Base-by-base conservation (phyloP, 2,113 vertebrate genomes). In the Tyto alba region DNA sequence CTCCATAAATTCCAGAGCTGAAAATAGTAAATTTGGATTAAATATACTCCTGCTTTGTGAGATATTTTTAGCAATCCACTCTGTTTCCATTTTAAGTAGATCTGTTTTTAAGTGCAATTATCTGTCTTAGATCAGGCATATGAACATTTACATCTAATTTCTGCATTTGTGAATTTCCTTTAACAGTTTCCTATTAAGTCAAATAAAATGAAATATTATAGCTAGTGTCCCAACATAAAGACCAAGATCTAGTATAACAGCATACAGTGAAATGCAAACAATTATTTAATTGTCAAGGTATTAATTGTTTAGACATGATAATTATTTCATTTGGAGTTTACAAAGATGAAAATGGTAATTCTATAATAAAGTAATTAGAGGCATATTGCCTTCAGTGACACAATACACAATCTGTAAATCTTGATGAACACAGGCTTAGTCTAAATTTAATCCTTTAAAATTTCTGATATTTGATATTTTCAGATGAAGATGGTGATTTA, bases 281-380 rank as follows among this genome's bases (percentile, higher is more conserved):
- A 76, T 56, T 93, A 79, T 85, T 84, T 96, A 92, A 88, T 94
- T 93, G 18, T 27, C 62, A 82, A 79, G 52, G 59, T 63, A 63
- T 40, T 85, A 16, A 26, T 93, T 92, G 64, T 81, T 90, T 93
- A 95, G 57, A 81, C 29, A 87, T 34, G 41, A 34, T 83, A 32
- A 92, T 89, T 94, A 89, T 75, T 78, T 93, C 16, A 64, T 89
- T 64, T 79, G 68, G 27, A 66, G 88, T 89, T 85, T 89, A 76
- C 36, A 89, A 89, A 93, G 25, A 78, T 93, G 48, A 91, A 95
- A 94, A 89, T 81, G 36, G 23, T 56, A 92, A 90, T 59, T 90
- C 30, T 84, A 8, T 84, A 76, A 86, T 40, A 56, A 69, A 72
- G 79, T 78, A 93, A 74, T 94, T 91, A 82, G 48, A 87, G 16